A percentile compares a stretch with the other conserved stretches of the same genome.
Conservation (phyloP, 2,113 vertebrate genomes). For the Percopsis transmontana region DNA sequence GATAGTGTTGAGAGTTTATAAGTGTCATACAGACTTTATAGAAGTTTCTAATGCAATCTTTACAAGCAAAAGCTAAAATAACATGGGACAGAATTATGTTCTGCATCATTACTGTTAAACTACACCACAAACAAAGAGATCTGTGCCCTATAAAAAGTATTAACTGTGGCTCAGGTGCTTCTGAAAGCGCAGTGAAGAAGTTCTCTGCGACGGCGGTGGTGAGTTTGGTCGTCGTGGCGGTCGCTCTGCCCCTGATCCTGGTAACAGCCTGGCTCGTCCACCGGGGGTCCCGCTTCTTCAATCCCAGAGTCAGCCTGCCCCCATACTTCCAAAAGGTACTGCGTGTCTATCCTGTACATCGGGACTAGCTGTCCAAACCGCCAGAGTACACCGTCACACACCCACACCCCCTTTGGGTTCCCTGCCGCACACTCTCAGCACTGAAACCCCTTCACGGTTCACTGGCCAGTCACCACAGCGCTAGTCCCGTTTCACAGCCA, state of each 20-base stretch:
- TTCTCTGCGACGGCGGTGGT: not conserved
- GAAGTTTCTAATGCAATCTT: not conserved
- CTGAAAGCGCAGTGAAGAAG: not conserved
- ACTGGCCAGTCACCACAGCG: too few species aligned
- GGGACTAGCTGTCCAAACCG: not conserved
- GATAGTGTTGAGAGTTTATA: not conserved
- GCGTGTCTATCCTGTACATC: not conserved
- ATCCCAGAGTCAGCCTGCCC: conserved; percentile 30
- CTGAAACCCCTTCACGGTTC: too few species aligned
- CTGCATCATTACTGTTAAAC: conserved; percentile 5
- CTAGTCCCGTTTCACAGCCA: too few species aligned
- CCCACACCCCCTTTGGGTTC: not conserved
- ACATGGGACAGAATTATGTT: conserved; percentile 8
- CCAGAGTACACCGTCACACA: not conserved
- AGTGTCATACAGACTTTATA: not conserved
- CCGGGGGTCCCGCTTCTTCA: conserved; percentile 11
- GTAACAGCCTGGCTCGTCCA: conserved; percentile 8
- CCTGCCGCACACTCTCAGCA: too few species aligned
- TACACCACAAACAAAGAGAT: conserved; percentile 15
- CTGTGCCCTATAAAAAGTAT: not conserved
- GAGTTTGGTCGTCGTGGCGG: conserved; percentile 13
- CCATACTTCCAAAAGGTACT: conserved; percentile 33
- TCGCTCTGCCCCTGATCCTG: conserved; percentile 3
- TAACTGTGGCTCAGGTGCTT: not conserved
- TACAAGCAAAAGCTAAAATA: not conserved